Conservation (phyloP, 2,113 vertebrate species). For the Pygoscelis antarcticus region DNA sequence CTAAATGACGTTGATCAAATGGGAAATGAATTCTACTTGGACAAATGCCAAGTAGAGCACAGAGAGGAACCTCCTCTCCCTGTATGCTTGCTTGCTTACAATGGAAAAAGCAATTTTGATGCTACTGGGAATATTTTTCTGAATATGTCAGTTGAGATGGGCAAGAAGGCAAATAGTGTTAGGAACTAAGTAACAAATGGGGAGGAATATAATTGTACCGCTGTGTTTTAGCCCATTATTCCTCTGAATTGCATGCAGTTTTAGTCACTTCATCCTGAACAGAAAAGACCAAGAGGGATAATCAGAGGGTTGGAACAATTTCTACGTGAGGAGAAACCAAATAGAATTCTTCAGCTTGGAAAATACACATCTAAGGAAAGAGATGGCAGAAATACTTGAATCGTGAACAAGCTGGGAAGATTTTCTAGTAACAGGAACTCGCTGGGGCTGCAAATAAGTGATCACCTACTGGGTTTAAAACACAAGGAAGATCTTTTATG, state of each 20-base stretch:
- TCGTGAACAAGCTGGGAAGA: background rate
- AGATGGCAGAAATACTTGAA: slow-evolving; percentile 10
- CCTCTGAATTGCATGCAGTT: background rate
- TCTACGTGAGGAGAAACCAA: slow-evolving; percentile 41
- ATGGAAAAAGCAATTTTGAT: background rate
- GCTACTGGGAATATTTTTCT: background rate
- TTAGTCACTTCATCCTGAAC: slow-evolving; percentile 3
- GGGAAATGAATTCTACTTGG: background rate
- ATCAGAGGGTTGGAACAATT: slow-evolving; percentile 46
- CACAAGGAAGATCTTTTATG: background rate
- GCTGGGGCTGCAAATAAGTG: background rate
- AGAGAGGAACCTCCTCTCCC: background rate
- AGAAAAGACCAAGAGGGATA: slow-evolving; percentile 45
- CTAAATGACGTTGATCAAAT: background rate
- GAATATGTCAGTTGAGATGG: background rate
- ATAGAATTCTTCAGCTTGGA: slow-evolving; percentile 18
- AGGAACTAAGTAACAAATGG: slow-evolving; percentile 1
- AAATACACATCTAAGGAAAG: background rate
- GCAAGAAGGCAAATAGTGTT: slow-evolving; percentile 16
- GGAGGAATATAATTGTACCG: slow-evolving; percentile 18
- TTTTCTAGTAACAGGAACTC: background rate
- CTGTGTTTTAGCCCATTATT: slow-evolving; percentile 42
- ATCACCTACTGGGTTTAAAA: slow-evolving; percentile 12
- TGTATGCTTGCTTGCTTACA: background rate
- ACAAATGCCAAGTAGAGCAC: background rate